Evolutionary conservation across 1,140 invertebrate genomes (phyloP).

Genomic region (Dolichoris vasculosae): DNA sequence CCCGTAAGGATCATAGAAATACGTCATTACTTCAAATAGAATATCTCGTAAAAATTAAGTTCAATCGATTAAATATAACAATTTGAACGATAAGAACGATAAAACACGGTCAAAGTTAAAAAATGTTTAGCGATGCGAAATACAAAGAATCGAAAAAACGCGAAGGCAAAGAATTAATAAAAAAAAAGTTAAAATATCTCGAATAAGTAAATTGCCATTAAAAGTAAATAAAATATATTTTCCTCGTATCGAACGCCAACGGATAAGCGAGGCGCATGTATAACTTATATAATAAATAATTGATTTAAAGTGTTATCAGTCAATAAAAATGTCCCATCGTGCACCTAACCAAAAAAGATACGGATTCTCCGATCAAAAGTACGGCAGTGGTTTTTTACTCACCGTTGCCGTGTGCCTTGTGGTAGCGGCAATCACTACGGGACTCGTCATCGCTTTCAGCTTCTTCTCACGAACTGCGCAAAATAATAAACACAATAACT

Average conservation of each 20-base stretch:
- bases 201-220: background rate
- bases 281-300: slow-evolving; percentile 48
- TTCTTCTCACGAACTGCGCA: slow-evolving; percentile 57
- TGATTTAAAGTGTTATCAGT: slow-evolving; percentile 48
- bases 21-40: background rate
- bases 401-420: slow-evolving; percentile 87
- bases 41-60: background rate
- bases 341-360: slow-evolving; percentile 53
- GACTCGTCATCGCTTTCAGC: slow-evolving; percentile 76
- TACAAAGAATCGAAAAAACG: background rate
- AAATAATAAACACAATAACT: slow-evolving; percentile 55
- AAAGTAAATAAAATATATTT: background rate
- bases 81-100: no score
- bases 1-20: no score
- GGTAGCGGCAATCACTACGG: slow-evolving; percentile 84
- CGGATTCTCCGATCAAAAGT: background rate
- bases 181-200: background rate
- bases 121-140: no score
- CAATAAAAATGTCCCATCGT: background rate
- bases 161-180: background rate
- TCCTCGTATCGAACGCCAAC: background rate
- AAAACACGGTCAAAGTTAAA: no score
- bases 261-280: background rate
- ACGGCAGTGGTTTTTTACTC: slow-evolving; percentile 63
- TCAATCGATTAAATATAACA: background rate